Evolutionary conservation across 2,797 vertebrate genomes (phyloP), one percentile per base, ranked within the genome.

Genomic region (Notolepis coatsorum): DNA sequence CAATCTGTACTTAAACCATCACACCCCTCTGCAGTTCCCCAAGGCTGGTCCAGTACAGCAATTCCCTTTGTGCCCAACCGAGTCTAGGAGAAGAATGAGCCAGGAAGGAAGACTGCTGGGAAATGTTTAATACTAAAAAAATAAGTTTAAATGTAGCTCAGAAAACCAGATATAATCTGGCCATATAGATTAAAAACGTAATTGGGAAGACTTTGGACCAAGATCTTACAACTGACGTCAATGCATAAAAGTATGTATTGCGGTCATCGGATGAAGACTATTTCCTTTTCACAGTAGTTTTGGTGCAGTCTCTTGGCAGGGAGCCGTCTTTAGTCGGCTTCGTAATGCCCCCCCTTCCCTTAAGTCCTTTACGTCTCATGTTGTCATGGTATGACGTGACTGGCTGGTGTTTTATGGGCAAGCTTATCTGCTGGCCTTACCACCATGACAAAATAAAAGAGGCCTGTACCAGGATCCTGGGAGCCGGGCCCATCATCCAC

Each of bases 1-100:
- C 70, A 61, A 69, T 72, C 65, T 78, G 47, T 52, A 81, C 68
- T 81, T 67, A 77, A 71, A 56, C 52, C 73, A 37, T 77, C 52
- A 51, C 24, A 50, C 21, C 30, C 27, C 55, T 55, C 42, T 43
- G 17, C 25, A 53, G 9, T 41, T 49, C 47, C 38, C 50, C 64
- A 61, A 60, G 38, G 63, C 53, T 20, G n/a, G 41, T 65, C 24
- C 41, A 58, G 59, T 62, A 70, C 73, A 81, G 64, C 57, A 62
- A 41, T 39, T 9, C 46, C 47, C 58, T 75, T 64, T 67, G 21
- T 67, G 25, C 12, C 20, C 51, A 21, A 28, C 63, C 45, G n/a
- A 56, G 5, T 13, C 3, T 35, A 35, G 31, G 15, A 12, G 18
- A 18, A 21, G 35, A 35, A 31, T 51, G 30, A 30, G 27, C 31